Conservation (phyloP, 2,888 invertebrate genomes). For the Chrysolina americana region DNA sequence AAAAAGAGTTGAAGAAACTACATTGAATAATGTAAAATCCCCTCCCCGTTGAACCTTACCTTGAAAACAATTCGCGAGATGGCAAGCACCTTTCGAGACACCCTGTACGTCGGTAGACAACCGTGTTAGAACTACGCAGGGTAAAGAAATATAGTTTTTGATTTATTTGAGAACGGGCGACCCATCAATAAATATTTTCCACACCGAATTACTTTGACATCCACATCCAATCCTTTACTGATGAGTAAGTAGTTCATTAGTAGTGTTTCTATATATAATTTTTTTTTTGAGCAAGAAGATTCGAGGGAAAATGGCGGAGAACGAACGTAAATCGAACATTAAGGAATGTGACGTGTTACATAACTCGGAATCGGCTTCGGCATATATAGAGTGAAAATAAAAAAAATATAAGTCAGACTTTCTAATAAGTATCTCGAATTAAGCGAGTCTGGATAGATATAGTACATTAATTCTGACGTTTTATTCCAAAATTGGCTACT, state of each 20-base stretch:
- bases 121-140: constrained; percentile 18
- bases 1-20: too few relatives aligned
- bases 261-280: constrained; percentile 19
- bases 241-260: constrained; percentile 23
- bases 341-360: background rate
- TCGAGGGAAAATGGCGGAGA: constrained; percentile 20
- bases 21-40: too few relatives aligned
- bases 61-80: background rate
- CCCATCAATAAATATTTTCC: constrained; percentile 41
- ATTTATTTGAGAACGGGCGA: constrained; percentile 37
- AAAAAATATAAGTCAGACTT: too few relatives aligned
- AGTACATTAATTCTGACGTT: too few relatives aligned
- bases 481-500: too few relatives aligned
- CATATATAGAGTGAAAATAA: background rate
- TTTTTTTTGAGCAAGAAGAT: constrained; percentile 29
- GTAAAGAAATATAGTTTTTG: constrained; percentile 40
- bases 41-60: background rate
- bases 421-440: too few relatives aligned
- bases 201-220: constrained; percentile 26
- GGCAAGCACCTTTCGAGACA: constrained; percentile 15
- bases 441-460: too few relatives aligned
- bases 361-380: background rate
- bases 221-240: constrained; percentile 24
- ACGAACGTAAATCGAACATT: too few relatives aligned
- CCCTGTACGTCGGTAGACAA: constrained; percentile 10